These are phyloP conservation scores for Drosophila nebulosa DNA, from an alignment of 1,140 invertebrate genomes.

Conservation along the genomic window DNA sequence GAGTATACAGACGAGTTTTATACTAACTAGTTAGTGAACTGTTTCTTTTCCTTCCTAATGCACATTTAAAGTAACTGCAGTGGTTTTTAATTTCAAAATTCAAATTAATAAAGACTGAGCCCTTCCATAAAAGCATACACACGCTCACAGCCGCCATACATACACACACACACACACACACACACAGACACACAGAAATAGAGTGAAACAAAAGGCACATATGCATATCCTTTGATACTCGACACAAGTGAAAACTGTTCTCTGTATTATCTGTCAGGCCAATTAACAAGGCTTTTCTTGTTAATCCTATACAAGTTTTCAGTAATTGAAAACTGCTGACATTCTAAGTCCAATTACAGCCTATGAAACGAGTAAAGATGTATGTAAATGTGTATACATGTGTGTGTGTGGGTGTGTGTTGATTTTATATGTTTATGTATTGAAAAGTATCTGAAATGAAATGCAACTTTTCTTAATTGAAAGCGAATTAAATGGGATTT, in stretches of 20 bases:
- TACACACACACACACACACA: not conserved
- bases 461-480: slow-evolving; percentile 53
- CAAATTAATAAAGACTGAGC: not conserved
- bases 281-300: slow-evolving; percentile 51
- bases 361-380: slow-evolving; percentile 23
- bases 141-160: not conserved
- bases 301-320: slow-evolving; percentile 57
- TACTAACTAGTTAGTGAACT: not conserved
- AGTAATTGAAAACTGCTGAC: slow-evolving; percentile 64
- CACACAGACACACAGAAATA: not conserved
- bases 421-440: slow-evolving; percentile 2
- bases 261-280: slow-evolving; percentile 53
- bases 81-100: not conserved
- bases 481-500: slow-evolving; percentile 38
- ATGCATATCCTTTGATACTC: slow-evolving; percentile 48
- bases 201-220: not conserved
- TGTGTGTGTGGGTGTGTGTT: slow-evolving; percentile 5
- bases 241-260: slow-evolving; percentile 52
- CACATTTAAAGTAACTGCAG: not conserved
- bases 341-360: slow-evolving; percentile 50
- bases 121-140: not conserved
- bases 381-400: not conserved
- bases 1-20: not conserved
- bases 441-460: slow-evolving; percentile 46
- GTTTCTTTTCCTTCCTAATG: not conserved